Evolutionary conservation across 2,888 invertebrate species (phyloP), one percentile per base, ranked within the genome.

Genomic region (Panopea generosa): DNA sequence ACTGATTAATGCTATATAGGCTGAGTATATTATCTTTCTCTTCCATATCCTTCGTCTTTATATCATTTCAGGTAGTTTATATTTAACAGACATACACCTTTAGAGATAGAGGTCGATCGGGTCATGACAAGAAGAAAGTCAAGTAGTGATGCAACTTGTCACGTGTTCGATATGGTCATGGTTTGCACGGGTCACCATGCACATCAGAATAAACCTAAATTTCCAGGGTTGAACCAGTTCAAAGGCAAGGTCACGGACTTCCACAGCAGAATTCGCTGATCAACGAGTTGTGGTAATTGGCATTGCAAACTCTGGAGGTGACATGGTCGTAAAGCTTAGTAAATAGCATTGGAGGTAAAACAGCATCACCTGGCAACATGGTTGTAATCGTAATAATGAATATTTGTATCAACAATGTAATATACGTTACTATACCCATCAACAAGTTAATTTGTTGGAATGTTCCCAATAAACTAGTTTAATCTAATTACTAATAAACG

Each of bases 241-340:
- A 68, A 87, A 63, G 91, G 91, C 6, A 66, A 83, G 63, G 78
- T 89, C 16, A 26, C 87, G 7, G 91, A 91, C 56, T 82, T 89
- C 0, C 91, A 90, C 50, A 87, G 89, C 56, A 33, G 86, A 87
- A 7, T 91, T 77, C 69, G 87, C 85, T 27, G 90, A 87, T 53
- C 91, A 91, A 80, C 83, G 90, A 43, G 92, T 94, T 2, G 88
- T 94, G 22, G 89, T 94, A 2, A 86, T 94, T 26, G 94, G 94
- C 2, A 92, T 94, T 59, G 93, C 94, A 2, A 94, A 94, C 79
- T 93, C 93, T 1, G 93, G 93, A 0, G 89, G 92, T 2, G 93
- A 93, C 84, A 89, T 91, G 9, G 92, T 93, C n/a, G 93, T 93
- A 2, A 93, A 93, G 56, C 83, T 93, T 29, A 87, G 91, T 66